These are phyloP conservation scores for Tethya wilhelma DNA, from an alignment of 37 sponge, comb jelly and placozoan species.

Conservation along the genomic window DNA sequence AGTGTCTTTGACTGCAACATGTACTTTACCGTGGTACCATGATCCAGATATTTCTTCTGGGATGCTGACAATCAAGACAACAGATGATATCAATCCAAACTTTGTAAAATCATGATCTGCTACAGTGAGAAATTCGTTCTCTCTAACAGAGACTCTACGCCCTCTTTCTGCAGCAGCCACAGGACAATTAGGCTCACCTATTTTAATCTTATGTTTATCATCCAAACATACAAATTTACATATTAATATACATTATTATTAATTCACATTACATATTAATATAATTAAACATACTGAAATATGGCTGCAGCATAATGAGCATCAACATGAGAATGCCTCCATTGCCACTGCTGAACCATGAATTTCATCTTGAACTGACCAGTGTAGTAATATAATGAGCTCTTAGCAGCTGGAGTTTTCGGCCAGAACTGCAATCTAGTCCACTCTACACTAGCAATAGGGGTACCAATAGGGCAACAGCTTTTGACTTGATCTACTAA, in stretches of 20 bases:
- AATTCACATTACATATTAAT: no score
- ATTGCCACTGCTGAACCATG: constrained; percentile 46
- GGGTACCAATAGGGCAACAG: constrained; percentile 38
- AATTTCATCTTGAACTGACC: constrained; percentile 20
- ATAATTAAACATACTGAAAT: constrained; percentile 37
- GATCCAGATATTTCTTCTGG: constrained; percentile 46
- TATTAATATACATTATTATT: no score
- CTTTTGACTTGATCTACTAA: constrained; percentile 46
- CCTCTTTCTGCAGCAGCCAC: constrained; percentile 70
- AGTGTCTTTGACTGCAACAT: constrained; percentile 46
- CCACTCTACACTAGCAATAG: constrained; percentile 6
- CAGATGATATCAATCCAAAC: constrained; percentile 46
- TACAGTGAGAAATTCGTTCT: constrained; percentile 25
- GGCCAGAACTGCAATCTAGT: constrained; percentile 53
- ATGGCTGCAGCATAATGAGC: constrained; percentile 50
- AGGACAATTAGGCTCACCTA: constrained; percentile 67
- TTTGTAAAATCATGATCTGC: no score
- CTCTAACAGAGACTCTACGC: constrained; percentile 17
- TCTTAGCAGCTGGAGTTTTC: not conserved
- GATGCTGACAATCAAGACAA: constrained; percentile 27
- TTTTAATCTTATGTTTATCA: constrained; percentile 65
- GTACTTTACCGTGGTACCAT: constrained; percentile 42
- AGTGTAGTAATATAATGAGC: constrained; percentile 26
- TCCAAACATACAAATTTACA: constrained; percentile 48
- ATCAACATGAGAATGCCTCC: constrained; percentile 34